Evolutionary conservation across 2,113 vertebrate genomes (phyloP), one percentile per base, ranked within the genome.

Genomic region (Columba livia): DNA sequence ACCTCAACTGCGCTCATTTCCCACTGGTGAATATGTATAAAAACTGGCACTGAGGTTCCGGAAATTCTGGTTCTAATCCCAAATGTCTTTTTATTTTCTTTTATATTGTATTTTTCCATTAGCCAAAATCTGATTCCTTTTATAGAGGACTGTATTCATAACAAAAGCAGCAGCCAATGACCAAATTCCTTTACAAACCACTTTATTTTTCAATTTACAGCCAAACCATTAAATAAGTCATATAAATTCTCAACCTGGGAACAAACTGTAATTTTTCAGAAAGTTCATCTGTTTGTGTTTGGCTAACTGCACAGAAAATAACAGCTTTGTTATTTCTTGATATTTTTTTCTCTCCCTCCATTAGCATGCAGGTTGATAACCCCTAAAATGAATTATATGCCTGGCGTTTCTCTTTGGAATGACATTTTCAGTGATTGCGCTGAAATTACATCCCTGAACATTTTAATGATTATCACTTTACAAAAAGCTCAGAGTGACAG

Each of bases 171-270:
- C 90, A 88, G 94, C 92, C 90, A 95, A 50, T 94, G 77, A 78
- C 67, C 6, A 12, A 86, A 93, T 94, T 97, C 93, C 60, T 95
- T 93, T 88, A 91, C 26, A 95, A 95, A 91, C 92, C 93, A 81
- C 90, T 95, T 94, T 88, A 93, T 93, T 95, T 96, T 93, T 96
- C 16, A 94, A 72, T 94, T 97, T 90, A 94, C 91, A 95, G 90
- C 94, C 94, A 96, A 96, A 88, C 85, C 48, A 91, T 93, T 95
- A 91, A 95, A 85, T 56, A 96, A 89, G 56, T 94, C 71, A 17
- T 56, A 91, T 67, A 96, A 96, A 94, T 84, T 90, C 82, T 91
- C 79, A 93, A 95, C 90, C 93, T 96, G 82, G 94, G 93, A 95
- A 93, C 91, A 93, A 90, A 94, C 51, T 88, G 67, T 88, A 85